These are phyloP conservation scores for Marmota monax DNA, from an alignment of 2,113 vertebrate genomes.

Conservation along the genomic window DNA sequence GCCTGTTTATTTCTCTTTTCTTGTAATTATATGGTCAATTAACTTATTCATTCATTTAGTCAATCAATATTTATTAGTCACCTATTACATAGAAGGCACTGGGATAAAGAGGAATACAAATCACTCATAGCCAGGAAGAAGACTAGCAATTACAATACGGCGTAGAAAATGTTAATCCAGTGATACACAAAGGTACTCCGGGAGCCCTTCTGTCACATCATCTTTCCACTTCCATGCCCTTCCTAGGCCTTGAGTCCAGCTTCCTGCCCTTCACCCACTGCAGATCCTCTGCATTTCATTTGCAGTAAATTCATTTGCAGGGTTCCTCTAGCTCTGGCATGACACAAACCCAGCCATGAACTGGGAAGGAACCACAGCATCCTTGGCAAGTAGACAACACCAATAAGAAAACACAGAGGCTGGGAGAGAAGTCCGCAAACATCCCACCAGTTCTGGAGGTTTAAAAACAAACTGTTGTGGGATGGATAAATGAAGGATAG, in stretches of 20 bases:
- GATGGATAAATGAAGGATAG: neutral
- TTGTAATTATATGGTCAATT: neutral
- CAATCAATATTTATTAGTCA: neutral
- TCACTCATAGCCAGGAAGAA: neutral
- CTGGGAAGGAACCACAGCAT: neutral
- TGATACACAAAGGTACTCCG: rapidly evolving
- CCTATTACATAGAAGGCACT: neutral
- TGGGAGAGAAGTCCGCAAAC: neutral
- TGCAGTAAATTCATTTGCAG: too few relatives aligned
- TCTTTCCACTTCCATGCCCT: neutral
- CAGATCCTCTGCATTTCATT: neutral
- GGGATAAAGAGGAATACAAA: neutral
- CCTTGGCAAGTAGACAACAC: neutral
- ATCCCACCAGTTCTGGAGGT: neutral
- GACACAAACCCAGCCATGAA: neutral
- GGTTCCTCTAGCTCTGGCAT: neutral
- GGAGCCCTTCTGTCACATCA: neutral
- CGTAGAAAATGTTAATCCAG: neutral
- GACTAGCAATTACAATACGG: neutral
- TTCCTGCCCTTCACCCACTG: neutral
- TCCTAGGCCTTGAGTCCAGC: neutral
- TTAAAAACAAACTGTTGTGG: neutral
- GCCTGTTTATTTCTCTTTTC: neutral
- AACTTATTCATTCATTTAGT: neutral
- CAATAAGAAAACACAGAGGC: neutral